Percentiles rank a stretch among this genome's conserved stretches.
These are phyloP conservation scores for Drosophila phalerata DNA, from an alignment of 2,888 invertebrate species.

Conservation along the genomic window DNA sequence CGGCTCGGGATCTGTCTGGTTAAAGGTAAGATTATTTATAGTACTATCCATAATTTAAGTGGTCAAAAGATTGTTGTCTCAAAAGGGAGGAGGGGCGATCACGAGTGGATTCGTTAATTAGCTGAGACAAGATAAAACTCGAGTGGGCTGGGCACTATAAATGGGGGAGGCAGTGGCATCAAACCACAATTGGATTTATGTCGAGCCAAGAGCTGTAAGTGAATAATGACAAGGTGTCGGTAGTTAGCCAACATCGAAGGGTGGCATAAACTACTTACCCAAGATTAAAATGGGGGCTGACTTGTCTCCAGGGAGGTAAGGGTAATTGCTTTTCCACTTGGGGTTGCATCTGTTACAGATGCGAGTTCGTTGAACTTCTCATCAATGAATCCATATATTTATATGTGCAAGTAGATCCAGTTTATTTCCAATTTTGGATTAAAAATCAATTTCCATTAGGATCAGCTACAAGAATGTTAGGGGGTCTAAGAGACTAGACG, in stretches of 20 bases:
- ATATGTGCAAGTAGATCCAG: background rate
- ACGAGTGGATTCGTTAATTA: constrained; percentile 53
- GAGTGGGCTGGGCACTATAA: constrained; percentile 17
- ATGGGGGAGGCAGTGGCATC: background rate
- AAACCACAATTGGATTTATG: constrained; percentile 49
- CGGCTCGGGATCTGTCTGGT: constrained; percentile 87
- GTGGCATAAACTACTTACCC: constrained; percentile 54
- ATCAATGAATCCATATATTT: background rate
- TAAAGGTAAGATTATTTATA: constrained; percentile 86
- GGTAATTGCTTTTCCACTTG: constrained; percentile 34
- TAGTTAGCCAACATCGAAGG: constrained; percentile 10
- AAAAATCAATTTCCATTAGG: background rate
- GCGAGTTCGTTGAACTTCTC: constrained; percentile 55
- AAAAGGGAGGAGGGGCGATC: constrained; percentile 21
- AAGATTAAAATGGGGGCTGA: constrained; percentile 67
- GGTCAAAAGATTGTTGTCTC: constrained; percentile 26
- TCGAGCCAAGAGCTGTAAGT: constrained; percentile 36
- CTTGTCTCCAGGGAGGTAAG: constrained; percentile 15
- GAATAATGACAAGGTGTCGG: constrained; percentile 61
- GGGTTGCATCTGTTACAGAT: constrained; percentile 47
- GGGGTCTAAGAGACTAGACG: background rate
- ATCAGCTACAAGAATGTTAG: too few relatives aligned
- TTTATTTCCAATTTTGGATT: background rate
- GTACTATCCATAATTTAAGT: constrained; percentile 27
- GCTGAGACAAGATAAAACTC: constrained; percentile 51